phyloP scores from a whole-genome alignment of 2,113 vertebrate species.

The Poicephalus meyeri region DNA sequence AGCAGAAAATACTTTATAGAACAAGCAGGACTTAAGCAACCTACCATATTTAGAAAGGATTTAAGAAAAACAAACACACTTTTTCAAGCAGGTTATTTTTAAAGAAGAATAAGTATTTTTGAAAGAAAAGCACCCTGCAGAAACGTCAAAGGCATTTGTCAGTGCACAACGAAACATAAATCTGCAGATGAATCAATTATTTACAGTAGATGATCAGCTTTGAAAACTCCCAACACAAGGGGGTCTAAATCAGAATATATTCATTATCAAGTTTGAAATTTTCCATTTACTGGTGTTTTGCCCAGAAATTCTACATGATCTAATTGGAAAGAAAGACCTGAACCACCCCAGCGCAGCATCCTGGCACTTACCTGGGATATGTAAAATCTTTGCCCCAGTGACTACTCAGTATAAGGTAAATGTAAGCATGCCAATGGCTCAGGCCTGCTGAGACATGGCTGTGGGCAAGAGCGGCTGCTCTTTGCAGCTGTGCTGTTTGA shows the following conservation, averaged over 20 bases:
- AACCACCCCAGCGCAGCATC: background rate
- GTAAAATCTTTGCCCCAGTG: background rate
- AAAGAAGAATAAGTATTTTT: background rate
- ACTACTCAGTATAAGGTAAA: background rate
- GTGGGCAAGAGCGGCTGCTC: accelerated
- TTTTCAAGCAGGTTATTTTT: background rate
- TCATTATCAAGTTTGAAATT: background rate
- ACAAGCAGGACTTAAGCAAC: background rate
- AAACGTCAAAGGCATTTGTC: background rate
- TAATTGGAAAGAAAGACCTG: background rate
- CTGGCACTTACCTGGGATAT: no score
- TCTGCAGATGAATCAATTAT: background rate
- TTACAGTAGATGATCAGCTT: background rate
- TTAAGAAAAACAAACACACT: background rate
- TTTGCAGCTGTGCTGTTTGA: accelerated
- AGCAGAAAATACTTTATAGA: background rate
- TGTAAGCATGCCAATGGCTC: background rate
- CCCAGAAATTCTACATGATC: background rate
- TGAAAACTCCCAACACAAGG: background rate
- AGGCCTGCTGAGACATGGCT: background rate
- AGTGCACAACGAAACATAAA: background rate
- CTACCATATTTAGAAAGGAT: background rate
- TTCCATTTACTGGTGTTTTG: background rate
- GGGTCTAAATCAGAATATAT: background rate
- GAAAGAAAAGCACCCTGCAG: background rate